Base-by-base conservation (phyloP, 2,797 vertebrate species). In the Rhinophrynus dorsalis region DNA sequence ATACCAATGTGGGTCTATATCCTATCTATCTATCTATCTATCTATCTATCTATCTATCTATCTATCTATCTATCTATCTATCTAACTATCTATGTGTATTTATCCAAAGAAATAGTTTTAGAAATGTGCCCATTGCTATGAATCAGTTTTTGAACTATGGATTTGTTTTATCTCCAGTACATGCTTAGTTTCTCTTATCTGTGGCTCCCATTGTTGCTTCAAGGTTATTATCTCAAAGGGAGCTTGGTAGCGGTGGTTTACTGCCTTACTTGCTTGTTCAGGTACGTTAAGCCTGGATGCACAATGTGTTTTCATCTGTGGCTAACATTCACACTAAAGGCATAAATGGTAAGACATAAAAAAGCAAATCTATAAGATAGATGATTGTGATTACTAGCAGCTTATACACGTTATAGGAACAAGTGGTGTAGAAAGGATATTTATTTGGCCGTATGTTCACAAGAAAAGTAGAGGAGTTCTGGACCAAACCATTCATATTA, bases 231-330 rank as follows among this genome's bases (percentile, higher is more conserved):
- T 57, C 32, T 23, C 5, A 33, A 21, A 30, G 40, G 30, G n/a
- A 62, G 18, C 37, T 35, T 17, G 37, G 30, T 6, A 44, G 37
- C 33, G 3, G 21, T 42, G 38, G 58, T 9, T 37, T 13, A 27
- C 30, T 27, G 35, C 37, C 37, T 20, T 42, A 13, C 12, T 18
- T 21, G 23, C 37, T 59, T 59, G 13, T 60, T 60, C 26, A 18
- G 24, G 24, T 26, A 42, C 15, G 38, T 60, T 60, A 44, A 26
- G 55, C 20, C 33, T 58, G 33, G 35, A 13, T 27, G 55, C 21
- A 37, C 52, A 56, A 23, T 37, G 44, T 47, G 52, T 21, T 56
- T 56, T 37, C 21, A 58, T 9, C 55, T 40, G n/a, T 27, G 35
- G 11, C 52, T 40, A n/a, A 11, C 37, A 58, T 40, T 42, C 11